Evolutionary conservation across 2,797 vertebrate species (phyloP).

Genomic region (Gambusia yucatana): DNA sequence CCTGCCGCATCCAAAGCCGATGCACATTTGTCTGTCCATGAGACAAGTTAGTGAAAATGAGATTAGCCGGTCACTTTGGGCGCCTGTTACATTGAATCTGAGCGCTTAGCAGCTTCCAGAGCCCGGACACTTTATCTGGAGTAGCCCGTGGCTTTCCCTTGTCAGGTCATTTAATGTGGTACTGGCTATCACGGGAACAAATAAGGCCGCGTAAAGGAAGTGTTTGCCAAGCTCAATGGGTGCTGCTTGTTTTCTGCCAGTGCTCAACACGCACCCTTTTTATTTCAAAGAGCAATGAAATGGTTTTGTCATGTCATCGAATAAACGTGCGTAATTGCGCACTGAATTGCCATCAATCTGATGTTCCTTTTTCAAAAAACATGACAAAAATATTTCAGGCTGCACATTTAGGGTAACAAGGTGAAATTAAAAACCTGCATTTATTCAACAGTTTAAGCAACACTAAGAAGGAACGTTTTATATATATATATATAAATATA

Average conservation of each 20-base stretch:
- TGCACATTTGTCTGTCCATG: constrained; percentile 73
- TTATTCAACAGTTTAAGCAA: not conserved
- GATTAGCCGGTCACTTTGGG: constrained; percentile 81
- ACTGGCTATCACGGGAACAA: constrained; percentile 62
- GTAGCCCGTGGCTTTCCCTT: constrained; percentile 74
- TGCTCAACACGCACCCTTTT: constrained; percentile 47
- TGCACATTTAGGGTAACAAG: not conserved
- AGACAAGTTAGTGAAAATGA: constrained; percentile 79
- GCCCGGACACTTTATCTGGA: constrained; percentile 77
- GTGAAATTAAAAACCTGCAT: not conserved
- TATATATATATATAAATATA: no score
- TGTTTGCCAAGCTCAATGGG: constrained; percentile 56
- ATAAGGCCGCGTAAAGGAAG: constrained; percentile 46
- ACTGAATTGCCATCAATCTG: constrained; percentile 2
- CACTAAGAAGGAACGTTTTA: not conserved
- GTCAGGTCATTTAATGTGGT: constrained; percentile 79
- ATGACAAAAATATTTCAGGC: not conserved
- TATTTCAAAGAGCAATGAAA: constrained; percentile 30
- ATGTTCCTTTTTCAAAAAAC: not conserved
- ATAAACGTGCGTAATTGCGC: constrained; percentile 61
- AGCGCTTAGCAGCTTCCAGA: constrained; percentile 72
- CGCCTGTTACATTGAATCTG: constrained; percentile 75
- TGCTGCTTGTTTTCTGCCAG: constrained; percentile 48
- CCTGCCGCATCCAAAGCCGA: constrained; percentile 67
- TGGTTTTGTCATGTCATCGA: constrained; percentile 6